phyloP scores from a whole-genome alignment of 2,888 invertebrate species.

The Ariolimax columbianus region DNA sequence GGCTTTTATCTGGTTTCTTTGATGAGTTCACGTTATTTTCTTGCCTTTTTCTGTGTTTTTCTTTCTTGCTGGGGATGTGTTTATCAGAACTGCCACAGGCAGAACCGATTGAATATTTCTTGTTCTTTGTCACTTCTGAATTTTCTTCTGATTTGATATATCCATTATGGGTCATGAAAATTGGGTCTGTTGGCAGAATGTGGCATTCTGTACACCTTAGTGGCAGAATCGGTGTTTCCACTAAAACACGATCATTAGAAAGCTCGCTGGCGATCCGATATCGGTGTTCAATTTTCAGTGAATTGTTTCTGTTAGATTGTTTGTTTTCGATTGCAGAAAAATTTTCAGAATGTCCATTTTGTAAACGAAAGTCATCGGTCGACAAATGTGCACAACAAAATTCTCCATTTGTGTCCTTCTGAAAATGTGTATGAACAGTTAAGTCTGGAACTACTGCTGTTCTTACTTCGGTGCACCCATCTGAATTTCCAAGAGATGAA shows the following conservation, averaged over 20 bases:
- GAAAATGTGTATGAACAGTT: not conserved
- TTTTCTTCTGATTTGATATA: not conserved
- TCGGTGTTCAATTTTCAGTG: not conserved
- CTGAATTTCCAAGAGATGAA: not conserved
- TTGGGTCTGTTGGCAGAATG: not conserved
- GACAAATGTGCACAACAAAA: not conserved
- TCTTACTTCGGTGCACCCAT: not conserved
- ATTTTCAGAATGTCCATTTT: not conserved
- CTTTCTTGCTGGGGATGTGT: not conserved
- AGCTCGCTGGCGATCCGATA: not conserved
- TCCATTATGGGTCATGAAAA: not conserved
- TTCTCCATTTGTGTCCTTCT: not conserved
- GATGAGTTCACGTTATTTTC: not conserved
- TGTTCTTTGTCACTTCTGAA: not conserved
- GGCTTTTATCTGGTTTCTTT: not conserved
- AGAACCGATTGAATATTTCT: not conserved
- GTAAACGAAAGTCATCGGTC: not conserved
- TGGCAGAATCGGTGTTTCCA: not conserved
- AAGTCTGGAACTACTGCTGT: not conserved
- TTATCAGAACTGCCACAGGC: not conserved
- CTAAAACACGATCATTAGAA: not conserved
- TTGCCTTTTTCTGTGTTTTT: not conserved
- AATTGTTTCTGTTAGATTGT: not conserved
- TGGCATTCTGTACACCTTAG: not conserved
- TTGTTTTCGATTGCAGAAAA: not conserved